phyloP scores from a whole-genome alignment of 2,797 vertebrate genomes.

The Loris lydekkerianus region DNA sequence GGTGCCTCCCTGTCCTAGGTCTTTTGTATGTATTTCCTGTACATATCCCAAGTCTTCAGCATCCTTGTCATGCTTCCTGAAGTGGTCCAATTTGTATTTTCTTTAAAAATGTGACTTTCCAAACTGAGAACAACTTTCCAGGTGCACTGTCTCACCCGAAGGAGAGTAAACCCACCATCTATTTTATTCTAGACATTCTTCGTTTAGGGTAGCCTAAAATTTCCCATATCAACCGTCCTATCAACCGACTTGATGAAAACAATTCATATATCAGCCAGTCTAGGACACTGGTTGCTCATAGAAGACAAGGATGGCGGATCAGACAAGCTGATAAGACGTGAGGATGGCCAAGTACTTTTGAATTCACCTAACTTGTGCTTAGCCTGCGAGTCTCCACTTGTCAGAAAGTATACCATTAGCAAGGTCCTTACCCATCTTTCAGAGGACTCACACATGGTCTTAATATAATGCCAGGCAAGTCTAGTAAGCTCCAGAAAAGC shows the following conservation, averaged over 20 bases:
- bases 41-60: not conserved
- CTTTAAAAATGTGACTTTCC: slow-evolving; percentile 1
- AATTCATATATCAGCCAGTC: not conserved
- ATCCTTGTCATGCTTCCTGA: not conserved
- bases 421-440: not conserved
- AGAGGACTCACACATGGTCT: not conserved
- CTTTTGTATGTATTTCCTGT: not conserved
- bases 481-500: not conserved
- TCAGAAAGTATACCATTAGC: not conserved
- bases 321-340: not conserved
- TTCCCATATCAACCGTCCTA: not conserved
- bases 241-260: not conserved
- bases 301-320: not conserved
- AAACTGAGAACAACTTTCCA: not conserved
- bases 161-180: not conserved
- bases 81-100: not conserved
- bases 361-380: not conserved
- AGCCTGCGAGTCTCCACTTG: not conserved
- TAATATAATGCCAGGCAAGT: not conserved
- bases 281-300: not conserved
- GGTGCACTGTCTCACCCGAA: not conserved
- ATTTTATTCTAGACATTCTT: not conserved
- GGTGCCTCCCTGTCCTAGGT: not conserved
- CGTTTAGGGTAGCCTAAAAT: not conserved
- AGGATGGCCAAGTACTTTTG: not conserved